These are phyloP conservation scores for Elephas maximus DNA, from an alignment of 2,113 vertebrate species.

Conservation along the genomic window DNA sequence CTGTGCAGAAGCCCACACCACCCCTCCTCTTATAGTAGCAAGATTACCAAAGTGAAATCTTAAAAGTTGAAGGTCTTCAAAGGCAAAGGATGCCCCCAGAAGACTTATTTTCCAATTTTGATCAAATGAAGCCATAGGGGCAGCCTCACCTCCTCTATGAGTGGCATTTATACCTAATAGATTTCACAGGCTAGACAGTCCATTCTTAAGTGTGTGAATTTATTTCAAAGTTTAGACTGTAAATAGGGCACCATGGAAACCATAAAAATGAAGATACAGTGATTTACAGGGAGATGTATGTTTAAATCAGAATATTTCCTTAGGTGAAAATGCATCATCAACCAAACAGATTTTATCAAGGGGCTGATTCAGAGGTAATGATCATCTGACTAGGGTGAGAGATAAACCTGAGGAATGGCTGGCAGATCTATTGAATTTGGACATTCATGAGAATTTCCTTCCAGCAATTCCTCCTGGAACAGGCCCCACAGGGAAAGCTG, in stretches of 20 bases:
- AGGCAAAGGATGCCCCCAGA: conserved; percentile 21
- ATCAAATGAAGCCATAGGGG: conserved; percentile 45
- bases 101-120: conserved; percentile 67
- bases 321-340: conserved; percentile 70
- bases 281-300: conserved; percentile 79
- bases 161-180: conserved; percentile 75
- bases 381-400: conserved; percentile 68
- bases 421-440: conserved; percentile 78
- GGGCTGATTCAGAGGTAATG: conserved; percentile 75
- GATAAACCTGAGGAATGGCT: conserved; percentile 77
- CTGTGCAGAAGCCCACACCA: not conserved
- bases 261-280: conserved; percentile 80
- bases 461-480: conserved; percentile 78
- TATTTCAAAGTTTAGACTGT: conserved; percentile 77
- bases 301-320: conserved; percentile 81
- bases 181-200: conserved; percentile 66
- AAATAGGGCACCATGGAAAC: conserved; percentile 77
- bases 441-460: conserved; percentile 78
- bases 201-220: conserved; percentile 79
- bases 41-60: conserved; percentile 43
- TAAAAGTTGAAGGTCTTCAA: conserved; percentile 49
- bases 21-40: not conserved
- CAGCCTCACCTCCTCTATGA: conserved; percentile 6
- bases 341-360: conserved; percentile 81
- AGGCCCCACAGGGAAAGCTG: conserved; percentile 46